Conservation (phyloP, 2,797 vertebrate genomes). For the Rhynchonycteris naso region DNA sequence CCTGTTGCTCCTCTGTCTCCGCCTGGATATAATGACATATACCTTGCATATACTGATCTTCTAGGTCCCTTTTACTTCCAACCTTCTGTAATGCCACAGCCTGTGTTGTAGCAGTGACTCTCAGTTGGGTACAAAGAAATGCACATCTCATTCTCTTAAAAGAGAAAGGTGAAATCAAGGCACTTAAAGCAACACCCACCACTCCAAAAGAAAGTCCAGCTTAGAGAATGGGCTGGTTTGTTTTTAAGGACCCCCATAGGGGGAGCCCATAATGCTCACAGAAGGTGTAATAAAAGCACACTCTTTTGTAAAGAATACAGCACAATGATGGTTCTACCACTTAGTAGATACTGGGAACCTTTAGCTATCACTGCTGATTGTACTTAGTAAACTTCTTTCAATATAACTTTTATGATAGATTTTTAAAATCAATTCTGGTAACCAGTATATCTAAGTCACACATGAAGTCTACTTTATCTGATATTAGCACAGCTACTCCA, state of each 20-base stretch:
- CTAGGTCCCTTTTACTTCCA: background rate
- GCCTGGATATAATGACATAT: background rate
- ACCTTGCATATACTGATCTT: background rate
- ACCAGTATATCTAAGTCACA: background rate
- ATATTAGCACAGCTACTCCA: background rate
- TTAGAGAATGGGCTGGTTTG: background rate
- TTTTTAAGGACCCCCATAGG: background rate
- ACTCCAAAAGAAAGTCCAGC: background rate
- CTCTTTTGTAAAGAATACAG: background rate
- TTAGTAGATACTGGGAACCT: background rate
- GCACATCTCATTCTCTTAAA: background rate
- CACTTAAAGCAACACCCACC: background rate
- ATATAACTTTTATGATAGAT: background rate
- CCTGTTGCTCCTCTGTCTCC: background rate
- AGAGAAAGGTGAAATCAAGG: background rate
- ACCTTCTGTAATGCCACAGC: background rate
- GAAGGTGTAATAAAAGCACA: background rate
- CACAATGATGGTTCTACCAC: background rate
- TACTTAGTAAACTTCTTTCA: background rate
- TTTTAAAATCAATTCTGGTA: background rate
- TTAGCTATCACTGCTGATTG: background rate
- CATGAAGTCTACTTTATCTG: background rate
- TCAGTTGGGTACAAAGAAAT: background rate
- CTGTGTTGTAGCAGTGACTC: background rate
- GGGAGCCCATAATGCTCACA: background rate